Evolutionary conservation across 2,888 invertebrate genomes (phyloP).

Genomic region (Chloromyia formosa): DNA sequence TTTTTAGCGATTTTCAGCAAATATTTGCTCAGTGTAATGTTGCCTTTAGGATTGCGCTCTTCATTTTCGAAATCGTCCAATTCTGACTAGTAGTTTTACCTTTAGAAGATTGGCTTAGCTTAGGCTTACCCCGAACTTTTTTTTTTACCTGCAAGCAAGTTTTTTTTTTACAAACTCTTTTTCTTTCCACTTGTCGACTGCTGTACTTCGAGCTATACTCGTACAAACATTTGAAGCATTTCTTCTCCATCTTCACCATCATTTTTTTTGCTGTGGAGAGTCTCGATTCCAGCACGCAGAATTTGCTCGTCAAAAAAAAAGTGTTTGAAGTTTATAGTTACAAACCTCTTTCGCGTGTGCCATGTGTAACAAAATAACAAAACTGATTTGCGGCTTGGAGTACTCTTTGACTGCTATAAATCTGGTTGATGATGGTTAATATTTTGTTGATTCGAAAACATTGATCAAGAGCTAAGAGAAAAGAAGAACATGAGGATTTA

Average conservation of each 20-base stretch:
- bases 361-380: background rate
- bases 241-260: background rate
- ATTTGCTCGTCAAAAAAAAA: background rate
- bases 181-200: too few relatives aligned
- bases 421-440: background rate
- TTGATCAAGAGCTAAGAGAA: background rate
- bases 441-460: background rate
- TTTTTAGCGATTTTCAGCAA: too few relatives aligned
- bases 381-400: background rate
- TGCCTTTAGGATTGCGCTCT: too few relatives aligned
- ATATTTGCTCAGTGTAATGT: too few relatives aligned
- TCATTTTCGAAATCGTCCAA: too few relatives aligned
- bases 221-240: background rate
- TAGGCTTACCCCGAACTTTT: too few relatives aligned
- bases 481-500: background rate
- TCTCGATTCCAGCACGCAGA: background rate
- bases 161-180: too few relatives aligned
- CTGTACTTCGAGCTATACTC: too few relatives aligned
- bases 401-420: background rate
- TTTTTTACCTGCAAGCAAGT: too few relatives aligned
- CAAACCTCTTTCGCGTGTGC: constrained; percentile 23
- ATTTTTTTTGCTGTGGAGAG: background rate
- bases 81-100: too few relatives aligned
- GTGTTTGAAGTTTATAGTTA: background rate
- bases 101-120: too few relatives aligned